Evolutionary conservation across 2,113 vertebrate species (phyloP), one percentile per base, ranked within the genome.

Genomic region (Tetraodon nigroviridis): DNA sequence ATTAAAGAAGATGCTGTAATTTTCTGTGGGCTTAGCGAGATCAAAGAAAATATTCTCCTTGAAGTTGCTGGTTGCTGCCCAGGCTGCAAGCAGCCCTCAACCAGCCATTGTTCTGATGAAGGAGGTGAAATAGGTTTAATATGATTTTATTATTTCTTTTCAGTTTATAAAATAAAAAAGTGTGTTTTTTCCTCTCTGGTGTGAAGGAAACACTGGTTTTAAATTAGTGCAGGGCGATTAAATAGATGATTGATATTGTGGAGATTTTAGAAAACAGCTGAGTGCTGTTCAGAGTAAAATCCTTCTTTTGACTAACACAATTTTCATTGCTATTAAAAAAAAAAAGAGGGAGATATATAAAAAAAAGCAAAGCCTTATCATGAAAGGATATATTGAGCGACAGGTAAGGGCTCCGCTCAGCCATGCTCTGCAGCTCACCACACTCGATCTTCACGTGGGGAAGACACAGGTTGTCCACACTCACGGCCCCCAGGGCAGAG

Each of bases 351-450:
- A 3, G 59, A 32, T 50, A 10, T n/a, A 32, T 45, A 29, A 41
- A 16, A 40, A 54, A 29, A n/a, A 7, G 5, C 4, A 46, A 27
- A 40, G 0, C 29, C 56, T 64, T 71, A 1, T 16, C 18, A 37
- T 61, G 41, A 94, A 97, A 98, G 96, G 96, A 98, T 98, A 98
- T 90, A 64, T 90, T 93, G 76, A 91, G 85, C 0, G 91, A 88
- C 80, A 92, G 69, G 48, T 92, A 93, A 52, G 91, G n/a, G 27
- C 65, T 85, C 5, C 79, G 60, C 0, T 94, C 90, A 0, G 82
- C 78, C 57, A 55, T 69, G 51, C 84, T 81, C 77, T 87, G 91
- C 80, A 90, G 87, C 7, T 91, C 85, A 0, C 86, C 45, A 0
- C 75, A 71, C 77, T 93, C 90, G 17, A 87, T 84, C 79, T 95